phyloP scores from a whole-genome alignment of 2,113 vertebrate genomes.

The Stictonetta naevosa region DNA sequence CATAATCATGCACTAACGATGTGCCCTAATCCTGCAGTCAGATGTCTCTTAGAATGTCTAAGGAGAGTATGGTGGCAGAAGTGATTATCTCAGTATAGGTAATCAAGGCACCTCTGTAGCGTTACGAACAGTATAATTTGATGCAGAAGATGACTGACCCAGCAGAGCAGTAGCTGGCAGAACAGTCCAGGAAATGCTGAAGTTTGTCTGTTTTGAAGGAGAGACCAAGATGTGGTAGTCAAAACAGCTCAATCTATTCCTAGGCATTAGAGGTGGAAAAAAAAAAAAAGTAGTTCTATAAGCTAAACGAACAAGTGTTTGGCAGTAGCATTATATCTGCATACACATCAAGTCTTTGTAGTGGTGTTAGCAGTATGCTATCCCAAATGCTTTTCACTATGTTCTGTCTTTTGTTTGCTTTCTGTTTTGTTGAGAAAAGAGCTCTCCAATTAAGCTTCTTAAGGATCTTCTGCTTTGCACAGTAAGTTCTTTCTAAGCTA shows the following conservation, averaged over 20 bases:
- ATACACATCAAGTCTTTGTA: neutral
- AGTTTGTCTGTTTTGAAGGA: neutral
- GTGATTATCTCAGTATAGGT: neutral
- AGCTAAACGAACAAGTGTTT: neutral
- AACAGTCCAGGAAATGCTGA: neutral
- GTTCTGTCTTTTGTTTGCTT: neutral
- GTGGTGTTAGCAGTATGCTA: neutral
- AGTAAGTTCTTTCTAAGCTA: neutral
- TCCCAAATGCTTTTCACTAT: neutral
- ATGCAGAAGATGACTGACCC: neutral
- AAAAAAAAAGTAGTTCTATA: neutral
- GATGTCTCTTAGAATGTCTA: neutral
- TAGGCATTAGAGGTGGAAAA: neutral
- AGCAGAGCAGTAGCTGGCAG: neutral
- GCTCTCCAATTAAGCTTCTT: neutral
- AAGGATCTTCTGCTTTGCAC: neutral
- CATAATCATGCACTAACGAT: neutral
- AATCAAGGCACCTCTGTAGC: neutral
- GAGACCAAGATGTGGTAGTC: neutral
- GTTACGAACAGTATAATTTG: neutral
- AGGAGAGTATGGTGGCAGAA: neutral
- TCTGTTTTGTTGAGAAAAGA: neutral
- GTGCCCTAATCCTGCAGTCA: neutral
- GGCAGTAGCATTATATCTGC: neutral
- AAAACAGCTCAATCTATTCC: neutral